Base-by-base conservation (phyloP, 2,888 invertebrate species). In the Sipha maydis region DNA sequence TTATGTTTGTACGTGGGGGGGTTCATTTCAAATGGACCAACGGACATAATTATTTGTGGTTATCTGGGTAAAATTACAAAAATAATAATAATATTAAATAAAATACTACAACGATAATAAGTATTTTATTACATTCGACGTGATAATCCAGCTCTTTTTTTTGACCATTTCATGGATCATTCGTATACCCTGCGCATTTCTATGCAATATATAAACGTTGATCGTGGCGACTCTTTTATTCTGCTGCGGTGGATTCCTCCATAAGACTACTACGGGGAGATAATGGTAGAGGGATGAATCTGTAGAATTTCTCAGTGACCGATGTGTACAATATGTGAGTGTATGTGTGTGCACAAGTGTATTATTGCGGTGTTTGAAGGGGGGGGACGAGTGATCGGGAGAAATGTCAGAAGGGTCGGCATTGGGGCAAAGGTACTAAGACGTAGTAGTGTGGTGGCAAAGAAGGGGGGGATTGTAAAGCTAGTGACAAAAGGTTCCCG, bases 401-500 rank as follows among this genome's bases (percentile, higher is more conserved):
- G 71, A 71, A 83, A 83, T 75, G 83, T 83, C 83, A 75, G 48
- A 34, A 41, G 83, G 73, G 73, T 25, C 25, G 56, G 17, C 11
- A 17, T 9, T 0, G 28, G 69, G 69, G n/a, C 25, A 67, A 67
- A 28, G 38, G 71, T 8, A n/a, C 69, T 14, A n/a, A 11, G 41
- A 69, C 69, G 41, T 41, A 31, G 56, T 9, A 9, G 34, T 1
- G 31, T 14, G 71, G 25, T 54, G 34, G 7, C 3, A n/a, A 38
- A 19, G 34, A 11, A 25, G 31, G 25, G 14, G 1, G 38, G 67
- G 19, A 75, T 76, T 11, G 84, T 69, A 54, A 11, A 77, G 67
- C 77, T 77, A 17, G 82, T 88, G 88, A 88, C 88, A 88, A 88
- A 88, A 82, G 80, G 88, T 88, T 82, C 88, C 88, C 88, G 61